A percentile compares a stretch with the other conserved stretches of the same genome.
Conservation (phyloP, 2,888 invertebrate genomes). For the Terebella lapidaria region DNA sequence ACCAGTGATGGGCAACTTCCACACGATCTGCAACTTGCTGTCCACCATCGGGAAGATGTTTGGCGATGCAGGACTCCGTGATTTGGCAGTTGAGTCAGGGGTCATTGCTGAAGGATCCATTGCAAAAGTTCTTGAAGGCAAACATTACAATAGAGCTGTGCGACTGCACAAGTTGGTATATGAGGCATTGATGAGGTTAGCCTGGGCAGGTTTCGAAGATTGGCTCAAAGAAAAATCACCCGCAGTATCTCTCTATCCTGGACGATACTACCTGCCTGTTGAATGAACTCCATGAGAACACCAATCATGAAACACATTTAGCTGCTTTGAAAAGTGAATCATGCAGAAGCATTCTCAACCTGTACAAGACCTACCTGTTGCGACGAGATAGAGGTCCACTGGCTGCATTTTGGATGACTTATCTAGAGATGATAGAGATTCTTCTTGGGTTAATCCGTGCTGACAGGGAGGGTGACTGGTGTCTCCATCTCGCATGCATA, state of each 20-base stretch:
- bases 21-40: slow-evolving; percentile 25
- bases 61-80: slow-evolving; percentile 25
- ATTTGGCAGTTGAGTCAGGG: slow-evolving; percentile 24
- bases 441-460: slow-evolving; percentile 19
- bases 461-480: slow-evolving; percentile 21
- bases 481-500: slow-evolving; percentile 20
- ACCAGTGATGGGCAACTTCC: slow-evolving; percentile 23
- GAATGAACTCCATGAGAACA: not conserved
- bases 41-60: slow-evolving; percentile 26
- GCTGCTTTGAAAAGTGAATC: not conserved
- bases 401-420: too few relatives aligned
- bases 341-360: not conserved
- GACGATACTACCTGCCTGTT: not conserved
- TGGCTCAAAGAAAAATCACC: slow-evolving; percentile 8
- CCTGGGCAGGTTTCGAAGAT: slow-evolving; percentile 4
- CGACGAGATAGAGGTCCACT: too few relatives aligned
- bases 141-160: slow-evolving; percentile 16
- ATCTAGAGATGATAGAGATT: slow-evolving; percentile 25
- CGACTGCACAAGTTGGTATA: slow-evolving; percentile 22
- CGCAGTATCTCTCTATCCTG: not conserved
- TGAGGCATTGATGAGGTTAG: slow-evolving; percentile 21
- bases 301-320: not conserved
- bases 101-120: slow-evolving; percentile 27
- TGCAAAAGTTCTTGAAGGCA: slow-evolving; percentile 19
- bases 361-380: too few relatives aligned